These are phyloP conservation scores for Bagarius yarrelli DNA, from an alignment of 2,113 vertebrate species.

Conservation along the genomic window DNA sequence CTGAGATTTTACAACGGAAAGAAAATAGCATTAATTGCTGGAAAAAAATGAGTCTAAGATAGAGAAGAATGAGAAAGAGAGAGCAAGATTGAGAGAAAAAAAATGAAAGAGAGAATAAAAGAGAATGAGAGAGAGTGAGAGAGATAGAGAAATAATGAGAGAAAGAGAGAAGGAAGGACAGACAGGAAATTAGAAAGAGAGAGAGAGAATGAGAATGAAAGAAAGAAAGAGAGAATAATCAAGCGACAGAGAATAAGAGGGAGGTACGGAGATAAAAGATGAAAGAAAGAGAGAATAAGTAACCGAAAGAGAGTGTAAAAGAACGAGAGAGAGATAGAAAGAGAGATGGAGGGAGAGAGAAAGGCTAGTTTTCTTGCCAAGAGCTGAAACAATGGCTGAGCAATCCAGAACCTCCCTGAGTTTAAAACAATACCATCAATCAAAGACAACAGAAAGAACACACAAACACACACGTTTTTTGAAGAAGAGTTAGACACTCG, in stretches of 20 bases:
- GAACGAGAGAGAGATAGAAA: neutral
- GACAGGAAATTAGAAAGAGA: no score
- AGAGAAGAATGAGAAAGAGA: no score
- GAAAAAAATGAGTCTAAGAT: no score
- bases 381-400: conserved; percentile 71
- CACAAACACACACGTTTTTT: conserved; percentile 53
- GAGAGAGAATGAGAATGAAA: neutral
- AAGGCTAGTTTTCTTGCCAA: conserved; percentile 62
- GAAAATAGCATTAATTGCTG: no score
- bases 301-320: neutral
- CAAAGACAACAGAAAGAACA: conserved; percentile 57
- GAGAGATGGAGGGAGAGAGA: conserved; percentile 30
- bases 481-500: conserved; percentile 34
- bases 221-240: conserved; percentile 13
- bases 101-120: no score
- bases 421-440: conserved; percentile 77
- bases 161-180: no score
- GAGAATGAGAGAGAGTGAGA: no score
- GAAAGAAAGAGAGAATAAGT: neutral
- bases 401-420: conserved; percentile 69
- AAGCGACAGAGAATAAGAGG: conserved; percentile 26
- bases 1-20: no score
- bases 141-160: no score
- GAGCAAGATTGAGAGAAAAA: no score
- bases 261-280: conserved; percentile 2